These are phyloP conservation scores for Corbicula japonica DNA, from an alignment of 2,888 invertebrate genomes.

Conservation along the genomic window DNA sequence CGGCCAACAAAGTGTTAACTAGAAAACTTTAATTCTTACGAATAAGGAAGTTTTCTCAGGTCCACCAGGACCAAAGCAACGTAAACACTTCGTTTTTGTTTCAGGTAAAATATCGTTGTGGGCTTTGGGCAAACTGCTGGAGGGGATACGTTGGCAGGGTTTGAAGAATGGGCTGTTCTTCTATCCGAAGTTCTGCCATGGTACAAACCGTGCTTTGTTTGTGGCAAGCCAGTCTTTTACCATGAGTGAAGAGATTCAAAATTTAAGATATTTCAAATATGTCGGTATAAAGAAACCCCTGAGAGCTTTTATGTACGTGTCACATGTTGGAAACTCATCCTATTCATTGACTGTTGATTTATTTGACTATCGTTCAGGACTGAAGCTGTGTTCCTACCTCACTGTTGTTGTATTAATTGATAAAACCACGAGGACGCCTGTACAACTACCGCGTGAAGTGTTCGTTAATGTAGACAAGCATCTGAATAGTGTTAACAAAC, in stretches of 20 bases:
- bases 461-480: constrained; percentile 9
- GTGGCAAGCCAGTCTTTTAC: constrained; percentile 28
- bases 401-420: constrained; percentile 26
- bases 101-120: constrained; percentile 50
- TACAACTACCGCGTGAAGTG: constrained; percentile 22
- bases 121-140: constrained; percentile 52
- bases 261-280: constrained; percentile 3
- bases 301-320: not conserved
- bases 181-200: constrained; percentile 21
- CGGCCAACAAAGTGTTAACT: too few species aligned
- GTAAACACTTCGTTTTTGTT: not conserved
- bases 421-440: constrained; percentile 26
- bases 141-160: constrained; percentile 42
- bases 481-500: constrained; percentile 1
- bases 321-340: constrained; percentile 29
- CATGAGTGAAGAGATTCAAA: constrained; percentile 15
- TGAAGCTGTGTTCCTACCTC: constrained; percentile 8
- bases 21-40: too few species aligned
- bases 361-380: constrained; percentile 21
- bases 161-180: constrained; percentile 35
- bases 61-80: not conserved
- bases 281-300: constrained; percentile 19
- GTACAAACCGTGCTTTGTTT: constrained; percentile 41
- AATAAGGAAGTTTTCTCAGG: too few species aligned
- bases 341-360: constrained; percentile 2